Evolutionary conservation across 2,888 invertebrate species (phyloP).

Genomic region (Unio pictorum): DNA sequence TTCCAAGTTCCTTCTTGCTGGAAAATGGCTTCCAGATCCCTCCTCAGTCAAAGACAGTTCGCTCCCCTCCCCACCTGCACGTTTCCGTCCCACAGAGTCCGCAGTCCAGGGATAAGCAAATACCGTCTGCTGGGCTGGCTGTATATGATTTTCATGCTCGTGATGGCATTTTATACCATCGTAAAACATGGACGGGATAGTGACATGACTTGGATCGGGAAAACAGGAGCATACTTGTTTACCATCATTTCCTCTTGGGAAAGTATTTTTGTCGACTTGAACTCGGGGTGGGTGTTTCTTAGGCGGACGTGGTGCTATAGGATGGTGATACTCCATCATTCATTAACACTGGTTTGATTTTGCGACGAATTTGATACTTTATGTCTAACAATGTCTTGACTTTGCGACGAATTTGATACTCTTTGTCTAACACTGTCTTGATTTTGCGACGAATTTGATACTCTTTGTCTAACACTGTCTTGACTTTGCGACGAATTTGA

Average conservation of each 20-base stretch:
- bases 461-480: no score
- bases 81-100: conserved; percentile 31
- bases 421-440: no score
- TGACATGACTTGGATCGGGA: conserved; percentile 44
- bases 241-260: conserved; percentile 13
- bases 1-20: conserved; percentile 9
- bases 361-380: no score
- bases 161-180: conserved; percentile 54
- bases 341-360: no score
- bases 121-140: conserved; percentile 47
- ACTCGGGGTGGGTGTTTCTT: no score
- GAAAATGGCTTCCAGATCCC: conserved; percentile 22
- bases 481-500: no score
- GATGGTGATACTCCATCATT: no score
- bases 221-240: conserved; percentile 49
- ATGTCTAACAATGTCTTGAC: no score
- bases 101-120: conserved; percentile 60
- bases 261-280: no score
- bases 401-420: no score
- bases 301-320: no score
- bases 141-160: conserved; percentile 37
- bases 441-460: no score
- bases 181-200: conserved; percentile 57
- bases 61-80: not conserved
- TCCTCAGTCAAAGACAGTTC: conserved; percentile 32